Conservation (phyloP, 2,113 vertebrate species). For the Riparia riparia region DNA sequence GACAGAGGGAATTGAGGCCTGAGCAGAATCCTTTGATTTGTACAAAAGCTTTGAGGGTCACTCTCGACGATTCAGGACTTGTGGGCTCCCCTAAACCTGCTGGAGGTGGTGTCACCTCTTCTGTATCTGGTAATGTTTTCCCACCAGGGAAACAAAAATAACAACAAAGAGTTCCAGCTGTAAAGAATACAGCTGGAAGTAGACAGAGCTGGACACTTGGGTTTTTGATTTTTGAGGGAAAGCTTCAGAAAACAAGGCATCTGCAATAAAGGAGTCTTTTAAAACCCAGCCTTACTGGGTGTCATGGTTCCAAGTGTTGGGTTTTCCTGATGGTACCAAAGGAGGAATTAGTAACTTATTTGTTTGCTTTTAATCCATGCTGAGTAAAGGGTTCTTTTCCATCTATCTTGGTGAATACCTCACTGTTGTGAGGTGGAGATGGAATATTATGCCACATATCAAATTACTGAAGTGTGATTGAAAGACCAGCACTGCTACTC, state of each 20-base stretch:
- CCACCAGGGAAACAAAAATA: neutral
- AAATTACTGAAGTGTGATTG: neutral
- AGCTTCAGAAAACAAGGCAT: neutral
- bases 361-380: neutral
- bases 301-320: neutral
- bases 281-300: neutral
- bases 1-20: neutral
- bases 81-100: neutral
- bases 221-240: neutral
- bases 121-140: neutral
- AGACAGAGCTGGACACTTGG: neutral
- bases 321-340: neutral
- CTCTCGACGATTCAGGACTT: neutral
- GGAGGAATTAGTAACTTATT: neutral
- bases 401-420: neutral
- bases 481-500: neutral
- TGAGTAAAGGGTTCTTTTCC: neutral
- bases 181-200: neutral
- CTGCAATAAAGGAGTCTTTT: neutral
- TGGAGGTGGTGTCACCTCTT: neutral
- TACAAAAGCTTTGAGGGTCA: rapidly evolving
- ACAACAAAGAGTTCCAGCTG: neutral
- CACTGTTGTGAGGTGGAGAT: neutral
- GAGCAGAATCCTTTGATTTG: neutral
- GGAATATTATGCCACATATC: neutral